Conservation (phyloP, 1,140 invertebrate species). For the Pentalonia nigronervosa region DNA sequence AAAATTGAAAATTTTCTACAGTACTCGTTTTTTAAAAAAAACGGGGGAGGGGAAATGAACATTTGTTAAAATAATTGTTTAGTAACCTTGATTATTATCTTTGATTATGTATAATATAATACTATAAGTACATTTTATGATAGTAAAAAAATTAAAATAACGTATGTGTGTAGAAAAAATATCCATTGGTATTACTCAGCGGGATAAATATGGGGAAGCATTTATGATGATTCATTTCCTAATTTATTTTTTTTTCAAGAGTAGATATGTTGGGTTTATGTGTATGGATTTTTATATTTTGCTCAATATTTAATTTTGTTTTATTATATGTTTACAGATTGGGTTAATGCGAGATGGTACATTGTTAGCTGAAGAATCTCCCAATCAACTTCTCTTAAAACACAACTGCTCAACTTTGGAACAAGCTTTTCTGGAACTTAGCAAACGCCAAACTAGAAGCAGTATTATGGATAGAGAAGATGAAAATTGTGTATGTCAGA, state of each 20-base stretch:
- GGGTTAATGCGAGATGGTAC: conserved; percentile 71
- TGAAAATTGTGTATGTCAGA: conserved; percentile 59
- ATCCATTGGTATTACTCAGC: too few species aligned
- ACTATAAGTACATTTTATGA: too few species aligned
- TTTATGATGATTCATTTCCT: background rate
- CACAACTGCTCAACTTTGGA: conserved; percentile 67
- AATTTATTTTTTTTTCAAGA: background rate
- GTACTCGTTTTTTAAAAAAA: too few species aligned
- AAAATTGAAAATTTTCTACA: too few species aligned
- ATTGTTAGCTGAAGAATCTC: conserved; percentile 69
- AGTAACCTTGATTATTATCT: too few species aligned
- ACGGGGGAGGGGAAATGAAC: too few species aligned
- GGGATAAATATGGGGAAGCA: too few species aligned
- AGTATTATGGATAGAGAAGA: conserved; percentile 59
- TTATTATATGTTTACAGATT: conserved; percentile 64
- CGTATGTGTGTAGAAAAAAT: too few species aligned
- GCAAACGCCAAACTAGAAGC: conserved; percentile 58
- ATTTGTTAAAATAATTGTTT: too few species aligned
- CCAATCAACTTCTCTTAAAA: conserved; percentile 65
- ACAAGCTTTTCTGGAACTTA: conserved; percentile 62
- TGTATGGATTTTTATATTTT: background rate
- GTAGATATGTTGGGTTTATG: background rate
- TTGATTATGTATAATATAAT: too few species aligned
- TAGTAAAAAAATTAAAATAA: too few species aligned
- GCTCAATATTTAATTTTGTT: background rate